Base-by-base conservation (phyloP, 1,140 invertebrate genomes). In the Drosophila eugracilis region DNA sequence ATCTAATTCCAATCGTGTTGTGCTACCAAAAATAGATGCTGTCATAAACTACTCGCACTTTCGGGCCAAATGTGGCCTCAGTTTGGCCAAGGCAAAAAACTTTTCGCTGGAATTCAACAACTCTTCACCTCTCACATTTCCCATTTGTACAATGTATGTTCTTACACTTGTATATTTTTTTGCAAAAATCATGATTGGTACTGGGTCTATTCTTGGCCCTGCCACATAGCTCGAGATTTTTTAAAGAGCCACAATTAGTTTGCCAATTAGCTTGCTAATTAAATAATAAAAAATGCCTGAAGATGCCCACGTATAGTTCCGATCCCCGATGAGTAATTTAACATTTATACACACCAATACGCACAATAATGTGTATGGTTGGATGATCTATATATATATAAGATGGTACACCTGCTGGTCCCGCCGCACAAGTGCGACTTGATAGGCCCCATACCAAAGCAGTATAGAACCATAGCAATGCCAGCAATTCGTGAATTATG, bases 181-280 rank as follows among this genome's bases (percentile, higher is more conserved):
- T 17, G 12, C 21, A 28, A 26, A 57, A 41, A 30, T 66, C 52
- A 66, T 39, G 65, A 67, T 14, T 69, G 7, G 28, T 19, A 24
- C 19, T 66, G 17, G 62, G 28, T 71, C 39, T 69, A 69, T 69
- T 69, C 65, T 69, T 32, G 65, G 65, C 47, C 34, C 62, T 69
- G 65, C 65, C 65, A 30, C 37, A 67, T 53, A 69, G 62, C 65
- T 69, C 21, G 47, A 19, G 37, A 32, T 24, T 65, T 39, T 42
- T 32, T 65, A 41, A 67, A 69, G 57, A 63, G 47, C 45, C 63
- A 66, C 78, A 88, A 67, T 76, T 66, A 67, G 72, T 54, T 81
- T 88, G 84, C 83, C 84, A 88, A 88, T 88, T 88, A 89, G 83
- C 78, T 83, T 78, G 78, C 84, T 88, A 89, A 88, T 88, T 86